Conservation (phyloP, 1,140 invertebrate genomes). For the Dinothrombium tinctorium region DNA sequence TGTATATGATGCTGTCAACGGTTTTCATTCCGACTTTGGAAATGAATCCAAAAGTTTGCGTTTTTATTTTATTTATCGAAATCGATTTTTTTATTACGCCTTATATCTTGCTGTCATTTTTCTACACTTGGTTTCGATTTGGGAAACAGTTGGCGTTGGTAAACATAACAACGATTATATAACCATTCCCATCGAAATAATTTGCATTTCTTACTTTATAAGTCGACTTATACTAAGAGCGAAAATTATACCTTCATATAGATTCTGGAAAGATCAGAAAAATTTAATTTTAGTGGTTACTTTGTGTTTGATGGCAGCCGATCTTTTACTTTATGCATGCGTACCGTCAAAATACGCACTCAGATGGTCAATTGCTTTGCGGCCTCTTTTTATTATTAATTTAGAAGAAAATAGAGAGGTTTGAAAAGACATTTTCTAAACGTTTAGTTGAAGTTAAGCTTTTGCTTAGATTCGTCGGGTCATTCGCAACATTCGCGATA, state of each 20-base stretch:
- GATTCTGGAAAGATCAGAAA: constrained; percentile 25
- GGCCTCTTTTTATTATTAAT: constrained; percentile 28
- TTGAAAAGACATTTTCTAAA: constrained; percentile 6
- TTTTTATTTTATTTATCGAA: constrained; percentile 17
- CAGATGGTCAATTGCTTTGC: constrained; percentile 24
- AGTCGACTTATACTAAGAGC: constrained; percentile 21
- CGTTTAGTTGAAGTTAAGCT: constrained; percentile 14
- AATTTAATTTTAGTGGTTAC: constrained; percentile 22
- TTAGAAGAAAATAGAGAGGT: constrained; percentile 28
- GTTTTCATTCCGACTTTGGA: constrained; percentile 23
- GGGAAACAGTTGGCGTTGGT: constrained; percentile 22
- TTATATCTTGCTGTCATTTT: constrained; percentile 22
- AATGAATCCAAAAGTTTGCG: constrained; percentile 16
- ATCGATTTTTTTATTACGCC: constrained; percentile 16
- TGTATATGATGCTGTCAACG: constrained; percentile 23
- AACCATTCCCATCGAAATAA: constrained; percentile 22
- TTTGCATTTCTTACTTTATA: constrained; percentile 21
- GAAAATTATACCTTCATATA: constrained; percentile 19
- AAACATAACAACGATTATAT: not conserved
- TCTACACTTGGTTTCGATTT: constrained; percentile 23
- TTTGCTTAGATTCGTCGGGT: constrained; percentile 23
- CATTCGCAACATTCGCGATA: constrained; percentile 28
- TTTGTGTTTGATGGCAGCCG: constrained; percentile 22
- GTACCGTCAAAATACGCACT: constrained; percentile 16
- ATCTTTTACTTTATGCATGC: constrained; percentile 22